Conservation (phyloP, 2,888 invertebrate species). For the Bugulina stolonifera region DNA sequence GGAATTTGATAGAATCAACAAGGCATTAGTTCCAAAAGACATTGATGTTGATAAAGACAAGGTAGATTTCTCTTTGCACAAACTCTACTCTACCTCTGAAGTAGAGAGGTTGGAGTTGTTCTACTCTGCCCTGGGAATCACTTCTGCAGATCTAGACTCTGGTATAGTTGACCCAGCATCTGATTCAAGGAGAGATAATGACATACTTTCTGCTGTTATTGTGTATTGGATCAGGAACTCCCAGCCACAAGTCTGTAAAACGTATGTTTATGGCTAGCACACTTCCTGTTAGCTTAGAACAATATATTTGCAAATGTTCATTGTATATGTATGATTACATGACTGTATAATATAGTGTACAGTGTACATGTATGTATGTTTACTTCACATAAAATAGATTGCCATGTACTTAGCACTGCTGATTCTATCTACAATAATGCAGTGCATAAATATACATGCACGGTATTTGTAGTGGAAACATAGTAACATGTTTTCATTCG, state of each 20-base stretch:
- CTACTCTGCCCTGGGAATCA: neutral
- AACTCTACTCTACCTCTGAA: neutral
- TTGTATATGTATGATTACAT: too few species aligned
- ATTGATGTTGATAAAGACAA: slow-evolving; percentile 29
- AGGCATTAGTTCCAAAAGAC: slow-evolving; percentile 33
- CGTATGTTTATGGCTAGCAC: too few species aligned
- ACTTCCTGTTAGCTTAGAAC: too few species aligned
- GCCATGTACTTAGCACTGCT: too few species aligned
- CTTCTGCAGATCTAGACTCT: neutral
- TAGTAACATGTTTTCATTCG: too few species aligned
- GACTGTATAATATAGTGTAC: too few species aligned
- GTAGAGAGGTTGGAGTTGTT: slow-evolving; percentile 27
- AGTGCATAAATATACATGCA: too few species aligned
- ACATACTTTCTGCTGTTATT: slow-evolving; percentile 31
- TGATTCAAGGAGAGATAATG: slow-evolving; percentile 27
- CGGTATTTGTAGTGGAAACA: too few species aligned
- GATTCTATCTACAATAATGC: too few species aligned
- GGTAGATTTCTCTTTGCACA: neutral
- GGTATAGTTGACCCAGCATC: neutral
- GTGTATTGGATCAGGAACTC: slow-evolving; percentile 37
- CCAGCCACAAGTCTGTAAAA: slow-evolving; percentile 33
- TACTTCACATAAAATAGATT: too few species aligned
- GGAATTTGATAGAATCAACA: slow-evolving; percentile 38
- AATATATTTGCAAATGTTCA: too few species aligned
- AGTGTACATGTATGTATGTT: too few species aligned